These are phyloP conservation scores for Knipowitschia caucasica DNA, from an alignment of 2,797 vertebrate genomes.

Conservation along the genomic window DNA sequence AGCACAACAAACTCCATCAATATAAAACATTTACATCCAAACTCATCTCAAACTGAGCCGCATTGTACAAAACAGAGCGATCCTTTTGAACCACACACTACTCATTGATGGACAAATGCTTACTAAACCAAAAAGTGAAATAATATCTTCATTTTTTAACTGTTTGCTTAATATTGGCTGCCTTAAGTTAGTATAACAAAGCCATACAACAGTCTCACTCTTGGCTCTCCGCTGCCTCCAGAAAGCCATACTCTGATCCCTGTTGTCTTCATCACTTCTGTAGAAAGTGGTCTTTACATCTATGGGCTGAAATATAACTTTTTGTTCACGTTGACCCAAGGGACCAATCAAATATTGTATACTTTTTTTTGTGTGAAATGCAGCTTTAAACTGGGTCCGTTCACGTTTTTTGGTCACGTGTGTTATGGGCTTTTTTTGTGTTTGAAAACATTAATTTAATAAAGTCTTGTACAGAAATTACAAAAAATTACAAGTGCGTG, in stretches of 20 bases:
- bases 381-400: slow-evolving; percentile 71
- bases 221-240: neutral
- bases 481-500: neutral
- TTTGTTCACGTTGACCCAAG: slow-evolving; percentile 31
- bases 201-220: neutral
- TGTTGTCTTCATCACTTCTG: slow-evolving; percentile 4
- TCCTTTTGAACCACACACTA: slow-evolving; percentile 14
- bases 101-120: slow-evolving; percentile 13
- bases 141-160: neutral
- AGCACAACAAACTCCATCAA: no score
- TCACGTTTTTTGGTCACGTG: slow-evolving; percentile 30
- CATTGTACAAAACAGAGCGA: neutral
- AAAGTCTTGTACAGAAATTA: slow-evolving; percentile 68
- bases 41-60: neutral
- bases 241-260: neutral
- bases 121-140: slow-evolving; percentile 2
- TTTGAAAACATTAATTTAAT: slow-evolving; percentile 76
- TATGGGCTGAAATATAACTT: slow-evolving; percentile 17
- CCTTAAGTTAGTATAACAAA: slow-evolving; percentile 6
- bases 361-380: slow-evolving; percentile 34
- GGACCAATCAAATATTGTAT: slow-evolving; percentile 64
- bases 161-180: neutral
- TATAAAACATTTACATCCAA: neutral
- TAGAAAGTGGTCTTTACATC: slow-evolving; percentile 1
- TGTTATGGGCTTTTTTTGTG: slow-evolving; percentile 53